Conservation (phyloP, 1,140 invertebrate species). For the Pogonomyrmex californicus region DNA sequence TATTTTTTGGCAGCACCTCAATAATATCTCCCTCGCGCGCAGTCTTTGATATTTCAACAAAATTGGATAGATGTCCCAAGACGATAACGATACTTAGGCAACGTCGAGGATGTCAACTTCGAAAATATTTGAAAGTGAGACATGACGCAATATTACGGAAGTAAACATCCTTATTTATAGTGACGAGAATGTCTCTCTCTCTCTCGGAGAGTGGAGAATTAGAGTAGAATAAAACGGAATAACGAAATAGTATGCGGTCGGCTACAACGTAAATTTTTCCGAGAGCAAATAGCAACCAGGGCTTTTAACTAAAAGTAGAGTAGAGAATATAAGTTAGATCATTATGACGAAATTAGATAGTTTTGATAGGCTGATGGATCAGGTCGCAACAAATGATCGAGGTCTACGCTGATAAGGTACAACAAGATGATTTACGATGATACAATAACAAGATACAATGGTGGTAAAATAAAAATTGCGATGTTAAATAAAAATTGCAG, state of each 20-base stretch:
- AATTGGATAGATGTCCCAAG: slow-evolving; percentile 28
- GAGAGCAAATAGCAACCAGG: neutral
- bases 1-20: slow-evolving; percentile 15
- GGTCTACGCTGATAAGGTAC: no score
- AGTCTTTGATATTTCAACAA: slow-evolving; percentile 24
- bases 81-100: neutral
- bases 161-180: slow-evolving; percentile 37
- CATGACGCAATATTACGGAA: slow-evolving; percentile 26
- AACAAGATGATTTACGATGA: neutral
- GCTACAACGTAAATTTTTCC: neutral
- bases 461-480: no score
- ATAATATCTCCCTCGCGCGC: slow-evolving; percentile 6
- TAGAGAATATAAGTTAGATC: neutral
- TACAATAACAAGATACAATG: no score
- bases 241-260: neutral
- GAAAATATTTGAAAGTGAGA: slow-evolving; percentile 9
- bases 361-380: neutral
- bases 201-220: slow-evolving; percentile 1
- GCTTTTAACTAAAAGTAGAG: neutral
- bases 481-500: neutral
- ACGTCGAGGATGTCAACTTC: slow-evolving; percentile 18
- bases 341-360: neutral
- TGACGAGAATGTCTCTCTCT: neutral
- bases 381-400: neutral
- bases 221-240: neutral